Base-by-base conservation (phyloP, 2,113 vertebrate species). In the Plecotus auritus region DNA sequence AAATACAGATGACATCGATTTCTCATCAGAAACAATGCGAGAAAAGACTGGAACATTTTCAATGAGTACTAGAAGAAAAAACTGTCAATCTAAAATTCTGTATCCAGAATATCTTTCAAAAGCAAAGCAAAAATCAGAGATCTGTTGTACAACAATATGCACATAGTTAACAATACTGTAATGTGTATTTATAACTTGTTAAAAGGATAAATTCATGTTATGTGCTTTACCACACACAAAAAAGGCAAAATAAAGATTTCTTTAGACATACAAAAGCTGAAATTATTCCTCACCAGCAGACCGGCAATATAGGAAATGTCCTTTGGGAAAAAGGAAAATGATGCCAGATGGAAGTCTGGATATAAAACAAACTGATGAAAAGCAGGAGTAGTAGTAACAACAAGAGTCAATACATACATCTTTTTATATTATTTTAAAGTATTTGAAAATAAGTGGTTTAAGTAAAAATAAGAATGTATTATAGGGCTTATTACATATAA, bases 1-100 rank as follows among this genome's bases (percentile, higher is more conserved):
- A 72, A 49, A 54, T 49, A 88, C 49, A 42, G 18, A 83, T 76
- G 56, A 59, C 47, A 88, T 1, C 0, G 5, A 83, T 40, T 83
- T 92, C 66, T 94, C 59, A 88, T 82, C 84, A 92, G 59, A 91
- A 91, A 82, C 35, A 88, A 74, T 35, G 7, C 28, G 49, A 93
- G 51, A 70, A 45, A 72, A 80, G 47, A 76, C 51, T 7, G 5
- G n/a, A 72, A 35, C 10, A 82, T 14, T 54, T 51, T 82, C 74
- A 40, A 49, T 32, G 45, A 69, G 54, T 47, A 78, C 10, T 18
- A 51, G 35, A 81, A 81, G 18, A 80, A 93, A 88, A 82, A 51
- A n/a, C 10, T n/a, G 20, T n/a, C 67, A 17, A 28, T 30, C 40
- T 88, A 42, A 7, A 74, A 74, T 66, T 83, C 30, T 35, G 54